phyloP scores from a whole-genome alignment of 2,888 invertebrate genomes.

The Hypselothyrea guttata region DNA sequence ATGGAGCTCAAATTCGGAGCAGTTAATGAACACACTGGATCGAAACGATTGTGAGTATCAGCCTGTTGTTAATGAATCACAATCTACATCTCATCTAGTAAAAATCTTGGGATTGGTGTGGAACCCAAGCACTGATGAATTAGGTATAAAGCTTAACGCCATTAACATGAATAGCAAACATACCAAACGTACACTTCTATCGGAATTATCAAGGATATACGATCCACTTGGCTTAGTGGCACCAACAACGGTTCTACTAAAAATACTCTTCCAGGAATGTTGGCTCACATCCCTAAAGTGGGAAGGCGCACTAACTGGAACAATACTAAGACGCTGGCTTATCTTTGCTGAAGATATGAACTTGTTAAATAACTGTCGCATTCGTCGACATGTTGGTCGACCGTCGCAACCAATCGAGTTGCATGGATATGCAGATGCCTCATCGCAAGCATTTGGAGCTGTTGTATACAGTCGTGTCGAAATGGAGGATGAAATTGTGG shows the following conservation, averaged over 20 bases:
- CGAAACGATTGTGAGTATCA: not conserved
- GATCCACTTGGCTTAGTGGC: not conserved
- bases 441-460: too few relatives aligned
- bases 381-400: too few relatives aligned
- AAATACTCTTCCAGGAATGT: conserved; percentile 2
- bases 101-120: too few relatives aligned
- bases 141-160: not conserved
- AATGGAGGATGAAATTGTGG: not conserved
- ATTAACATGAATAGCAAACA: not conserved
- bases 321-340: not conserved
- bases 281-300: not conserved
- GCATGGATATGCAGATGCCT: too few relatives aligned
- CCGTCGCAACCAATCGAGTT: too few relatives aligned
- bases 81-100: too few relatives aligned
- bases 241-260: conserved; percentile 1
- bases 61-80: not conserved
- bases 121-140: too few relatives aligned
- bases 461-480: conserved; percentile 1
- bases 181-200: too few relatives aligned
- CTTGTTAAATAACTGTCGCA: not conserved
- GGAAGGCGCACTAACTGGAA: not conserved
- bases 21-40: not conserved
- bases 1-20: not conserved
- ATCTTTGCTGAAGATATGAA: not conserved
- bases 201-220: too few relatives aligned